Conservation (phyloP, 2,113 vertebrate species). For the Albula glossodonta region DNA sequence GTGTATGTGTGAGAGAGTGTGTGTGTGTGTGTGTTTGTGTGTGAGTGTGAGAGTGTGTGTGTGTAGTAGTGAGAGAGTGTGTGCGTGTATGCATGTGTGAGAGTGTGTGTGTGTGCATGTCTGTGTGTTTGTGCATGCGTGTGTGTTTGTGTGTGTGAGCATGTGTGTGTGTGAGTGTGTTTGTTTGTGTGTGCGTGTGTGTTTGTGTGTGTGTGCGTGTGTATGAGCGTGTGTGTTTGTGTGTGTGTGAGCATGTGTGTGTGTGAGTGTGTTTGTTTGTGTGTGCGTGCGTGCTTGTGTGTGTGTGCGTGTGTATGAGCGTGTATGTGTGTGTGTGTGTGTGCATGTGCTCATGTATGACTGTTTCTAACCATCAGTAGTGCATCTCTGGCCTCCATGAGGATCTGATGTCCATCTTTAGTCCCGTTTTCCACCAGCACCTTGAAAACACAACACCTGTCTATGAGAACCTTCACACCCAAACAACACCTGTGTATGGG, state of each 20-base stretch:
- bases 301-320: background rate
- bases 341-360: background rate
- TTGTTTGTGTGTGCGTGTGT: background rate
- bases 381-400: slow-evolving; percentile 83
- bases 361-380: slow-evolving; percentile 66
- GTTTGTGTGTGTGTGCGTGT: background rate
- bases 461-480: no score
- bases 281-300: background rate
- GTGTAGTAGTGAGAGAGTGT: background rate
- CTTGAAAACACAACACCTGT: slow-evolving; percentile 54
- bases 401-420: slow-evolving; percentile 79
- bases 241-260: background rate
- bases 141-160: background rate
- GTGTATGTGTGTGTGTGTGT: background rate
- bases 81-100: background rate
- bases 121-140: background rate
- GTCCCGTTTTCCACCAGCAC: slow-evolving; percentile 86
- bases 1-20: background rate
- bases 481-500: no score
- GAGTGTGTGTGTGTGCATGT: background rate
- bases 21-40: background rate
- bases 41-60: background rate
- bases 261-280: no score
- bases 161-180: background rate
- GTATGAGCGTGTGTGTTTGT: background rate